phyloP scores from a whole-genome alignment of 2,888 invertebrate species.

The Epicampocera succincta region DNA sequence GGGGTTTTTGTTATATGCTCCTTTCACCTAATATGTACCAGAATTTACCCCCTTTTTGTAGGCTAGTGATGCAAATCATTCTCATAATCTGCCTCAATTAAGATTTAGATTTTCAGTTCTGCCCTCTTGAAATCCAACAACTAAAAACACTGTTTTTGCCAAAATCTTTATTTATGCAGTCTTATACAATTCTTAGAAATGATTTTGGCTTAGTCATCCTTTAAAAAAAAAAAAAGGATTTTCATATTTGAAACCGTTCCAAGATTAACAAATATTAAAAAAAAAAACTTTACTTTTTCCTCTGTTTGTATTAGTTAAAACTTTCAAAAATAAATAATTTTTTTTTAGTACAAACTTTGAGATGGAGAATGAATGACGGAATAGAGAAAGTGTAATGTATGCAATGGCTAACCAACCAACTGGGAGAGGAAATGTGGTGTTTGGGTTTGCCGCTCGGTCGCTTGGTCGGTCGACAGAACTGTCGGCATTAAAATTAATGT shows the following conservation, averaged over 20 bases:
- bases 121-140: too few species aligned
- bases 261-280: slow-evolving; percentile 48
- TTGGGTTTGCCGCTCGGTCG: background rate
- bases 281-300: background rate
- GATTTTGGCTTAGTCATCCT: slow-evolving; percentile 46
- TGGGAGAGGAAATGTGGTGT: slow-evolving; percentile 23
- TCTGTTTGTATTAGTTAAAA: slow-evolving; percentile 19
- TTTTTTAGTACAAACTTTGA: slow-evolving; percentile 10
- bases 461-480: background rate
- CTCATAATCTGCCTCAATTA: too few species aligned
- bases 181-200: background rate
- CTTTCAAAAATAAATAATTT: slow-evolving; percentile 23
- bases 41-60: too few species aligned
- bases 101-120: too few species aligned
- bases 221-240: slow-evolving; percentile 49
- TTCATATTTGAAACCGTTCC: slow-evolving; percentile 56
- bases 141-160: too few species aligned
- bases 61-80: too few species aligned
- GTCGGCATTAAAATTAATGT: slow-evolving; percentile 31
- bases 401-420: slow-evolving; percentile 25
- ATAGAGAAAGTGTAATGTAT: slow-evolving; percentile 52
- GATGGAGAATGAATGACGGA: slow-evolving; percentile 32
- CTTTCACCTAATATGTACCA: too few species aligned
- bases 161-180: too few species aligned
- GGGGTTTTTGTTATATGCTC: too few species aligned